A percentile compares a stretch with the other conserved stretches of the same genome.
Evolutionary conservation across 2,888 invertebrate species (phyloP).

Genomic region (Acleris emargana): DNA sequence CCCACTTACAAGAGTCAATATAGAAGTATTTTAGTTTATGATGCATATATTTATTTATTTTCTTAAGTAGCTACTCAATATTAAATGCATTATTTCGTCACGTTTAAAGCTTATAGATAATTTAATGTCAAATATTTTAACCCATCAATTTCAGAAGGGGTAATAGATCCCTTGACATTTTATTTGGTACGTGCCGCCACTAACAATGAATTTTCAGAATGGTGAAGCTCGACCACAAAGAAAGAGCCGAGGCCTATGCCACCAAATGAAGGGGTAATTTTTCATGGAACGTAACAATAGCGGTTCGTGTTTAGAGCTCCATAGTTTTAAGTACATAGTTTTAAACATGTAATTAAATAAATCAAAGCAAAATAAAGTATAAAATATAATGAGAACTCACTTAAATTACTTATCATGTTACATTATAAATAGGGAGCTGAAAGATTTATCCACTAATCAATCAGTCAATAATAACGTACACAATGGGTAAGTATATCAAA

Average conservation of each 20-base stretch:
- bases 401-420: no score
- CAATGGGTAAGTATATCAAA: no score
- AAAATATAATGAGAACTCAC: no score
- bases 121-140: neutral
- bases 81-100: no score
- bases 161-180: slow-evolving; percentile 20
- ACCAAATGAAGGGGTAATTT: slow-evolving; percentile 27
- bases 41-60: no score
- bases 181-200: slow-evolving; percentile 1
- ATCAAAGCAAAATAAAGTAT: neutral
- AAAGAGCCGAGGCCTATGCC: slow-evolving; percentile 4
- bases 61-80: no score
- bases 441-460: no score
- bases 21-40: no score
- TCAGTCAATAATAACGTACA: no score
- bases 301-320: slow-evolving; percentile 11
- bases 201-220: slow-evolving; percentile 30
- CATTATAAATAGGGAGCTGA: no score
- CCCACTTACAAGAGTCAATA: neutral
- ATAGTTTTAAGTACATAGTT: neutral
- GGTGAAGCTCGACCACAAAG: slow-evolving; percentile 17
- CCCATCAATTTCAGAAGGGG: slow-evolving; percentile 1
- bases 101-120: no score
- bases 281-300: slow-evolving; percentile 20
- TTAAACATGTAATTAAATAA: no score